A percentile compares a stretch with the other conserved stretches of the same genome.
phyloP scores from a whole-genome alignment of 2,888 invertebrate genomes.

The Pandemis corylana region DNA sequence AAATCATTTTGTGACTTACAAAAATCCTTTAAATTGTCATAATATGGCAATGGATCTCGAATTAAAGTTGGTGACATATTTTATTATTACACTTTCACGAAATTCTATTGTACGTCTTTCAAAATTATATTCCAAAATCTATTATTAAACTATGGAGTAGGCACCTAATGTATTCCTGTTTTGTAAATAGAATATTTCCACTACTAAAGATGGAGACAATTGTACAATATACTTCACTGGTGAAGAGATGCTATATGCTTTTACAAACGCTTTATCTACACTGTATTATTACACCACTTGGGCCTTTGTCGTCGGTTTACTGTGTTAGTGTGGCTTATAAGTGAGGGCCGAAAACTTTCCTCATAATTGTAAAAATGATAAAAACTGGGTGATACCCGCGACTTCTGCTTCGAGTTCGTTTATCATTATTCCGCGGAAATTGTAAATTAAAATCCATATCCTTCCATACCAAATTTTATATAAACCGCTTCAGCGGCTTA shows the following conservation, averaged over 20 bases:
- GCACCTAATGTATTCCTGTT: not conserved
- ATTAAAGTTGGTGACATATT: too few species aligned
- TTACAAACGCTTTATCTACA: conserved; percentile 19
- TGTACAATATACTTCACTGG: conserved; percentile 43
- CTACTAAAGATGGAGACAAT: not conserved
- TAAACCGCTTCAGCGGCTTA: too few species aligned
- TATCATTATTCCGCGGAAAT: too few species aligned
- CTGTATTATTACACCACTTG: conserved; percentile 23
- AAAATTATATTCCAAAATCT: not conserved
- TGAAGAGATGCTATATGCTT: conserved; percentile 17
- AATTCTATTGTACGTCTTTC: not conserved
- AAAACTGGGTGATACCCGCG: not conserved
- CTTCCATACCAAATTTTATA: too few species aligned
- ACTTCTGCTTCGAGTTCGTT: too few species aligned
- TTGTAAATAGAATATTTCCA: not conserved
- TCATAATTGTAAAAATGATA: not conserved
- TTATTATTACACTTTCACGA: not conserved
- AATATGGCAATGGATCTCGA: too few species aligned
- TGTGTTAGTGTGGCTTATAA: not conserved
- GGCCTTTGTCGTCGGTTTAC: not conserved
- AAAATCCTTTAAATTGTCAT: too few species aligned
- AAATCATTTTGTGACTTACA: too few species aligned
- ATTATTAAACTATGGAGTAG: not conserved
- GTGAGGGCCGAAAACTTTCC: not conserved
- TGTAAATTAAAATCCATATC: too few species aligned